phyloP scores from a whole-genome alignment of 1,140 invertebrate species.

The Cyrtorhinus lividipennis region DNA sequence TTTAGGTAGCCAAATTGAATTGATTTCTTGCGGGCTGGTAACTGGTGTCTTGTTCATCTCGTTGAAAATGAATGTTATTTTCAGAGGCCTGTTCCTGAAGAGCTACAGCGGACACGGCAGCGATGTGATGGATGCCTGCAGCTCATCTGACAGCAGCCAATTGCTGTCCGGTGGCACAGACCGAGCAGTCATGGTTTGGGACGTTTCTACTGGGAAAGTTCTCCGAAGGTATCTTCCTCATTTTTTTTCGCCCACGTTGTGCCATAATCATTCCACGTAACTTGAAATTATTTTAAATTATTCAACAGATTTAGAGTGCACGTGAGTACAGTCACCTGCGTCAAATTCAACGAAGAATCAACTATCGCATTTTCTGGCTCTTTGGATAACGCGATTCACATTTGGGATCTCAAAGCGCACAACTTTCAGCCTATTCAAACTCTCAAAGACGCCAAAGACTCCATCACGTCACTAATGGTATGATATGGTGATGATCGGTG shows the following conservation, averaged over 20 bases:
- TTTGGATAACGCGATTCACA: constrained; percentile 76
- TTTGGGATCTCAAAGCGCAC: constrained; percentile 71
- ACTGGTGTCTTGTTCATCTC: too few relatives aligned
- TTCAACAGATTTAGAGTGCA: constrained; percentile 55
- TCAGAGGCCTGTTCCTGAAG: constrained; percentile 56
- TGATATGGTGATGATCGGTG: too few relatives aligned
- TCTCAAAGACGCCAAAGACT: constrained; percentile 84
- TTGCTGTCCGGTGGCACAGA: constrained; percentile 76
- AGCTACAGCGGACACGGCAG: constrained; percentile 90
- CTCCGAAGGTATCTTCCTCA: constrained; percentile 39
- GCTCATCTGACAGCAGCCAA: constrained; percentile 82
- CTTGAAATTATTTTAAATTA: neutral
- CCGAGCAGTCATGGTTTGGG: constrained; percentile 79
- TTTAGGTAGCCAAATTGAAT: neutral
- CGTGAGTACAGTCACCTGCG: constrained; percentile 71
- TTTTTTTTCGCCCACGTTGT: neutral
- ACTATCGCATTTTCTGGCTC: constrained; percentile 78
- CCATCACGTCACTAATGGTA: constrained; percentile 50
- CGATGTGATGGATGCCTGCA: constrained; percentile 82
- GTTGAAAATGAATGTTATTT: neutral
- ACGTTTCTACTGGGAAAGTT: constrained; percentile 71
- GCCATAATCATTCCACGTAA: neutral
- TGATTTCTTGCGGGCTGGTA: neutral
- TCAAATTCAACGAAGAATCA: constrained; percentile 88
- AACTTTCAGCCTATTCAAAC: constrained; percentile 62